Evolutionary conservation across 2,797 vertebrate genomes (phyloP).

Genomic region (Mycteria americana): DNA sequence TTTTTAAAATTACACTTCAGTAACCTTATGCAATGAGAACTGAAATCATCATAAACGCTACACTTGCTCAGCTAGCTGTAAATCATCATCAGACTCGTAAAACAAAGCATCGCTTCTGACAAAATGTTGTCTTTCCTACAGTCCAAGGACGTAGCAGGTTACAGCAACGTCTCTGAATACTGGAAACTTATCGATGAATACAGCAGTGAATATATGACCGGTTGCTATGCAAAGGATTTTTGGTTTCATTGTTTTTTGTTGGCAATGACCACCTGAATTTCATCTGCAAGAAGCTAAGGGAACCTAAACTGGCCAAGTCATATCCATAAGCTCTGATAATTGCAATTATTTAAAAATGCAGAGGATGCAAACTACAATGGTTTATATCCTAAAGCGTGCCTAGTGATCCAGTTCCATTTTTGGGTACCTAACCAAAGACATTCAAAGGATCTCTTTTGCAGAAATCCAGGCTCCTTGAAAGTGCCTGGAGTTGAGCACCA

Average conservation of each 20-base stretch:
- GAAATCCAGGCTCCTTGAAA: not conserved
- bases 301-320: not conserved
- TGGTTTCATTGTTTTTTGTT: not conserved
- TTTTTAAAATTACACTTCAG: not conserved
- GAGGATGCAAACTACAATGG: not conserved
- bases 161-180: not conserved
- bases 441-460: not conserved
- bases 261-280: not conserved
- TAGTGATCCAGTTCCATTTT: not conserved
- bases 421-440: not conserved
- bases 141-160: not conserved
- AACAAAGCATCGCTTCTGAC: not conserved
- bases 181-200: not conserved
- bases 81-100: not conserved
- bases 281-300: not conserved
- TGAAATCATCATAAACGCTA: not conserved
- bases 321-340: not conserved
- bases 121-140: not conserved
- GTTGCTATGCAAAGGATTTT: not conserved
- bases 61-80: not conserved
- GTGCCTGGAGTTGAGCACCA: not conserved
- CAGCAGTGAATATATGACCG: not conserved
- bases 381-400: not conserved
- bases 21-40: not conserved
- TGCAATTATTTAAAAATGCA: not conserved